phyloP scores from a whole-genome alignment of 2,113 vertebrate species.

The Oryzias javanicus region DNA sequence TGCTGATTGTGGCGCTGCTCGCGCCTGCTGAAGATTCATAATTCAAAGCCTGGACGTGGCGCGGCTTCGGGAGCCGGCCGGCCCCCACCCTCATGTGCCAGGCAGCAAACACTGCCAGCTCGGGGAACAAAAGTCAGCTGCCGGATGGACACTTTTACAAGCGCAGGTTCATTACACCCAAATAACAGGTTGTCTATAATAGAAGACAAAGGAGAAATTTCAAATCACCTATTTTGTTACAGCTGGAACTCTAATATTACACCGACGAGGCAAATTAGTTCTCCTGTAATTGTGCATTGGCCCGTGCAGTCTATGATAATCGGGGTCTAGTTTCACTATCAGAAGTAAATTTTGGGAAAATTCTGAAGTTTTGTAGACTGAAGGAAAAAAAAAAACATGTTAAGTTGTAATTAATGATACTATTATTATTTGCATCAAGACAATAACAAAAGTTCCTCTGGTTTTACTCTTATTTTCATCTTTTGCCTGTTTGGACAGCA shows the following conservation, averaged over 20 bases:
- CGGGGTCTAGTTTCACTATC: too few species aligned
- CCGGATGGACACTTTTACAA: constrained; percentile 23
- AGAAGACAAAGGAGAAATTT: constrained; percentile 24
- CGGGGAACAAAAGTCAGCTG: constrained; percentile 50
- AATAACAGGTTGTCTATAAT: constrained; percentile 20
- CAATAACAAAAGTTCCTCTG: too few species aligned
- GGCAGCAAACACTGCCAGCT: constrained; percentile 42
- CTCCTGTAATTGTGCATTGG: background rate
- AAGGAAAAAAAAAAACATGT: too few species aligned
- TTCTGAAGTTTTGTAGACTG: too few species aligned
- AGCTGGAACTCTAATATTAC: background rate
- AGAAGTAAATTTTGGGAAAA: too few species aligned
- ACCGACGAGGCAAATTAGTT: background rate
- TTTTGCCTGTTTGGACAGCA: too few species aligned
- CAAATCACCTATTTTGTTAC: background rate
- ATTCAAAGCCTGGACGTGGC: constrained; percentile 65
- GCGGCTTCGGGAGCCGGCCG: constrained; percentile 42
- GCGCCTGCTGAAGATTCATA: constrained; percentile 59
- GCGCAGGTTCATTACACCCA: constrained; percentile 30
- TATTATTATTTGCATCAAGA: too few species aligned
- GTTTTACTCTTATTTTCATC: too few species aligned
- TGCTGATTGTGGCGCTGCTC: constrained; percentile 48
- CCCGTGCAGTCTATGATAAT: background rate
- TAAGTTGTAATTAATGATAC: too few species aligned
- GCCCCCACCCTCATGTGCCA: constrained; percentile 36